Evolutionary conservation across 2,113 vertebrate genomes (phyloP), one percentile per base, ranked within the genome.

Genomic region (Pleuronectes platessa): DNA sequence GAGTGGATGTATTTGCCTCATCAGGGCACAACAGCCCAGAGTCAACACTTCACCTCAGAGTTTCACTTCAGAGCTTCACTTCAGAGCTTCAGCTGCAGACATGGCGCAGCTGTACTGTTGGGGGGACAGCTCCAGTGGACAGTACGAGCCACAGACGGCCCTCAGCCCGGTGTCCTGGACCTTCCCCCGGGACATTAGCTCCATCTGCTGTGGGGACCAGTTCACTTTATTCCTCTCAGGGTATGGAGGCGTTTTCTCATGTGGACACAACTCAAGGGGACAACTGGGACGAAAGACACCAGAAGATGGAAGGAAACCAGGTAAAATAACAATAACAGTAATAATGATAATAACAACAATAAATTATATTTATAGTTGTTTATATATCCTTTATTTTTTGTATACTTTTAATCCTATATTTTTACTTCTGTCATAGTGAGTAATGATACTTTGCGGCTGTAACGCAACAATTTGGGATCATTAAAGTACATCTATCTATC

Each of bases 171-270:
- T 60, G 20, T 24, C 76, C 23, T 86, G 90, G 86, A 68, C 67
- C 0, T 12, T 85, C 2, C 63, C 76, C 20, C 81, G 83, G 27
- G 31, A 20, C 8, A 31, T 92, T 0, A 71, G 51, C 1, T 18
- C 67, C 45, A 80, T 94, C 20, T 82, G 83, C 45, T 89, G 91
- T 47, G 93, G 93, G 61, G 87, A 92, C 3, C 71, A 62, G 14
- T 90, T 93, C 71, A 86, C 86, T 63, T 74, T 94, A 47, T 83
- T 94, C 23, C 90, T 93, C 11, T 87, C 55, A 7, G 14, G 13
- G 3, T 71, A 82, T 5, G 89, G 93, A 18, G 35, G 40, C 3
- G 83, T 94, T 14, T 62, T 89, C 1, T 91, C 93, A 0, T 92
- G 86, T 58, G 93, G 93, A 20, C 54, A 78, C 12, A 91, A 94